Evolutionary conservation across 2,113 vertebrate species (phyloP).

Genomic region (human (Homo sapiens)): DNA sequence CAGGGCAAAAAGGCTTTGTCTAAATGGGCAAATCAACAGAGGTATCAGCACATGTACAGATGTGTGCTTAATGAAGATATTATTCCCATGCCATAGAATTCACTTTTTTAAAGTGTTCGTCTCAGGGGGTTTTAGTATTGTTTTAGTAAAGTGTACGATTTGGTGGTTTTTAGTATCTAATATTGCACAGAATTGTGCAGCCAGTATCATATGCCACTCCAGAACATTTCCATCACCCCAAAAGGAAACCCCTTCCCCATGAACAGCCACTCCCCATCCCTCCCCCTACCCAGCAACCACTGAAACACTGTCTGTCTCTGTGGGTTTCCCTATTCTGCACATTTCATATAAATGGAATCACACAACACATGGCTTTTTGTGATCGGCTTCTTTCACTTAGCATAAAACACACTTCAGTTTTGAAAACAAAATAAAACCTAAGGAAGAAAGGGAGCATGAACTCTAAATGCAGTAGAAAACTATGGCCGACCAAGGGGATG

Average conservation of each 20-base stretch:
- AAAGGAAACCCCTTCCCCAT: background rate
- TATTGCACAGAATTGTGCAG: background rate
- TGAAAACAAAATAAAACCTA: background rate
- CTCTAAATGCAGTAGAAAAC: background rate
- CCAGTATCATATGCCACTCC: fast-evolving
- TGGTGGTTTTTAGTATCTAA: background rate
- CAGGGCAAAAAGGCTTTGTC: background rate
- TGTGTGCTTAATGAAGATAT: fast-evolving
- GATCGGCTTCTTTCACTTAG: background rate
- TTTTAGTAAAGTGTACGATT: background rate
- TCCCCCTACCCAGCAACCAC: too few relatives aligned
- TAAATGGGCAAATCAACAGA: background rate
- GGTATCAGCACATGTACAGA: background rate
- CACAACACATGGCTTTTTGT: fast-evolving
- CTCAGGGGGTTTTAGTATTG: background rate
- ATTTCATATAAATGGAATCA: background rate
- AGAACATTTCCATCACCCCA: background rate
- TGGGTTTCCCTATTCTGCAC: background rate
- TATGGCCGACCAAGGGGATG: too few relatives aligned
- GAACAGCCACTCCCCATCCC: fast-evolving
- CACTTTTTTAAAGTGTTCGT: background rate
- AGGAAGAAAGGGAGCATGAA: background rate
- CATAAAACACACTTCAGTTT: background rate
- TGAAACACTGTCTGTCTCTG: fast-evolving
- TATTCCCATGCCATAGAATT: fast-evolving